These are phyloP conservation scores for Castor canadensis DNA, from an alignment of 2,113 vertebrate genomes.

Conservation along the genomic window DNA sequence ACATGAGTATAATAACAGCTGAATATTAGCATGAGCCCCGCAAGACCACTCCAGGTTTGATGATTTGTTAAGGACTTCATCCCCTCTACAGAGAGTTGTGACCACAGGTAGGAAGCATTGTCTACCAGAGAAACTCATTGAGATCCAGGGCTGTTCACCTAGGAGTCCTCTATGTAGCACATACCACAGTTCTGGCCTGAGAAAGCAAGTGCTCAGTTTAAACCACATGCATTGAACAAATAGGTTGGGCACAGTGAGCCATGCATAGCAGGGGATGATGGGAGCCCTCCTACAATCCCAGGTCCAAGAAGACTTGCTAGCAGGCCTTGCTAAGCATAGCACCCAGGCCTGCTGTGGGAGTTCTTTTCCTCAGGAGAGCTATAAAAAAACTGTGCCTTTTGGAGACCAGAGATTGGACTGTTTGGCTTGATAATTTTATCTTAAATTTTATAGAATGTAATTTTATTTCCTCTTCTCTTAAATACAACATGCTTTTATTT, in stretches of 20 bases:
- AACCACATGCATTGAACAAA: not conserved
- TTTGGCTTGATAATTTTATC: not conserved
- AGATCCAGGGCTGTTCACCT: not conserved
- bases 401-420: not conserved
- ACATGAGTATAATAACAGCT: not conserved
- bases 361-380: not conserved
- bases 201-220: not conserved
- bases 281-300: not conserved
- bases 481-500: slow-evolving; percentile 28
- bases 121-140: not conserved
- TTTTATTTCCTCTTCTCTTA: slow-evolving; percentile 48
- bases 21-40: not conserved
- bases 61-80: too few relatives aligned
- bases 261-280: too few relatives aligned
- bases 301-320: not conserved
- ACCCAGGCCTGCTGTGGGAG: not conserved
- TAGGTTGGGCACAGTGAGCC: not conserved
- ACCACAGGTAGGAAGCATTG: not conserved
- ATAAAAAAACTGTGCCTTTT: not conserved
- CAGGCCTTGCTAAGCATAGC: not conserved
- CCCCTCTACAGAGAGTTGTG: too few relatives aligned
- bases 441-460: not conserved
- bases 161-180: not conserved
- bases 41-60: too few relatives aligned
- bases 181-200: not conserved